Conservation (phyloP, 2,113 vertebrate genomes). For the Pachyramphus minor region DNA sequence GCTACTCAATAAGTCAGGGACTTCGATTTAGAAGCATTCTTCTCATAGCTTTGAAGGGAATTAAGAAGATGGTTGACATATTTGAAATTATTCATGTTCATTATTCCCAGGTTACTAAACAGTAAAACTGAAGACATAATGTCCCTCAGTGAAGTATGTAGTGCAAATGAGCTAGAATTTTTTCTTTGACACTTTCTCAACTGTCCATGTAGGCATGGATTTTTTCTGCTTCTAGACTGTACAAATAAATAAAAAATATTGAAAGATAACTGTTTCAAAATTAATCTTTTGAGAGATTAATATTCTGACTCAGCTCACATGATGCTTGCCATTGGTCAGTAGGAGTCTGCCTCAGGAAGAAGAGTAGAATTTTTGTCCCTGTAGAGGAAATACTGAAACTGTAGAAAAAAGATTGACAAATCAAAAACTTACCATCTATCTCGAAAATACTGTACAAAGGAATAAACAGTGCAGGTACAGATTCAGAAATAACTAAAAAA, state of each 20-base stretch:
- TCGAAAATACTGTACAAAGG: not conserved
- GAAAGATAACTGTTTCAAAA: not conserved
- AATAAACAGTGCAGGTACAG: not conserved
- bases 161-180: not conserved
- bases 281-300: not conserved
- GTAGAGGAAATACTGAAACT: not conserved
- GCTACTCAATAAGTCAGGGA: not conserved
- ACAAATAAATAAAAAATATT: not conserved
- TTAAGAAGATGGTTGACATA: not conserved
- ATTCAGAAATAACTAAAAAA: not conserved
- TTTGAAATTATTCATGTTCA: not conserved
- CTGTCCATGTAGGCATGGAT: not conserved
- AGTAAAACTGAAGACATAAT: not conserved
- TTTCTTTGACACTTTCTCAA: not conserved
- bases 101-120: not conserved
- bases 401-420: not conserved
- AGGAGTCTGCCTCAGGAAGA: not conserved
- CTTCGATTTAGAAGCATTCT: not conserved
- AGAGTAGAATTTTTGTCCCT: not conserved
- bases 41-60: not conserved
- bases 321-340: not conserved
- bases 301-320: not conserved
- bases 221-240: not conserved
- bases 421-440: not conserved
- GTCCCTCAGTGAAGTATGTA: not conserved